Percentiles rank a stretch among this genome's conserved stretches.
Conservation (phyloP, 35 echinoderm and acorn worm species). For the Amphiura filiformis region DNA sequence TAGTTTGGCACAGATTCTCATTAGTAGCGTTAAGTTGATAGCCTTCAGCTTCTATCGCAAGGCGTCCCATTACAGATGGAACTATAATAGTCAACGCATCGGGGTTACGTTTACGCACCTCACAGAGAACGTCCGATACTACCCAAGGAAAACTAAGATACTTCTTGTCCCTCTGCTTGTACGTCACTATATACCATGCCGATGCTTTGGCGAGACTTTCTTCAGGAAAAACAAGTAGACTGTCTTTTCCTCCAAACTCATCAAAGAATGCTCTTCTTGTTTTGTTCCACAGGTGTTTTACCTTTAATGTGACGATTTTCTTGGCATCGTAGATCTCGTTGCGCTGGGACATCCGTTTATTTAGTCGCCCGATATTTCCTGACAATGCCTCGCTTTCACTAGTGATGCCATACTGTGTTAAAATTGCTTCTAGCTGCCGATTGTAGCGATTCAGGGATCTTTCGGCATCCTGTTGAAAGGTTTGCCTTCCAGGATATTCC, state of each 20-base stretch:
- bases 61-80: background rate
- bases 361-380: background rate
- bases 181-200: constrained; percentile 20
- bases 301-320: background rate
- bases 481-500: background rate
- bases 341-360: constrained; percentile 1
- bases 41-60: background rate
- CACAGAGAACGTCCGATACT: background rate
- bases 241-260: background rate
- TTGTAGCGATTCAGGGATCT: background rate
- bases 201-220: constrained; percentile 23
- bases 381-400: constrained; percentile 11
- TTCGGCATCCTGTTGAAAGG: background rate
- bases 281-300: background rate
- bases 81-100: background rate
- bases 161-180: background rate
- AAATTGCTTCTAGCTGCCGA: background rate
- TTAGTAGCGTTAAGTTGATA: background rate
- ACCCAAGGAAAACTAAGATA: constrained; percentile 27
- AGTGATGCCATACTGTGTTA: constrained; percentile 4
- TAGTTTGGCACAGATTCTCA: background rate
- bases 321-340: constrained; percentile 11
- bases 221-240: background rate
- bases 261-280: background rate
- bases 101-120: background rate